Base-by-base conservation (phyloP, 2,888 invertebrate species). In the Epistrophe grossulariae region DNA sequence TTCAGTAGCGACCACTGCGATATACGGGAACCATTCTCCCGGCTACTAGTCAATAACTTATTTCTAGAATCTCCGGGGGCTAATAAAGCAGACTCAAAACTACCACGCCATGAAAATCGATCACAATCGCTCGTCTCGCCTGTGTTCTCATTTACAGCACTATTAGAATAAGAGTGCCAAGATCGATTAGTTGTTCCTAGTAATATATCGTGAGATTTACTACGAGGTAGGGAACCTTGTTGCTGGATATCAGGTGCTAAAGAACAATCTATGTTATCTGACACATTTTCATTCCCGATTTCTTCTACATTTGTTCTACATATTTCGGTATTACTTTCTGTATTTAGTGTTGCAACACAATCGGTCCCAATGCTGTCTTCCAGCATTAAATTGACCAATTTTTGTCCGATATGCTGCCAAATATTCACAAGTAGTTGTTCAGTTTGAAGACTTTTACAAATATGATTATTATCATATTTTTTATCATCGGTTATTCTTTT, bases 91-190 rank as follows among this genome's bases (percentile, higher is more conserved):
- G 97, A 97, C 92, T 98, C 98, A 93, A 98, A 98, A 93, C 97
- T 97, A 89, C 98, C 98, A 85, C 97, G 95, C 98, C 98, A 98
- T 90, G 97, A 97, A 93, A 97, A 97, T 89, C 97, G 94, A 92
- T 98, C 98, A 94, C 97, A 96, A 91, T 97, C 97, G 94, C 97
- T 97, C 73, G 96, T 96, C 90, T 95, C 95, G 8, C 90, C 92
- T 24, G 93, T 93, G 50, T 93, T 94, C 88, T 94, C 94, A 48
- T 94, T 94, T 11, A 93, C 94, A 52, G 94, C 93, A 89, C 93
- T 93, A 88, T 93, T 93, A 19, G 94, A 94, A 88, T 93, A 94
- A 88, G 93, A 93, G 60, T 92, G 91, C 74, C 92, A 92, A 62
- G 91, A 92, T 60, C 93, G 92, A 15, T 94, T 73, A 1, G 24